Evolutionary conservation across 2,113 vertebrate species (phyloP).

Genomic region (Strigops habroptila): DNA sequence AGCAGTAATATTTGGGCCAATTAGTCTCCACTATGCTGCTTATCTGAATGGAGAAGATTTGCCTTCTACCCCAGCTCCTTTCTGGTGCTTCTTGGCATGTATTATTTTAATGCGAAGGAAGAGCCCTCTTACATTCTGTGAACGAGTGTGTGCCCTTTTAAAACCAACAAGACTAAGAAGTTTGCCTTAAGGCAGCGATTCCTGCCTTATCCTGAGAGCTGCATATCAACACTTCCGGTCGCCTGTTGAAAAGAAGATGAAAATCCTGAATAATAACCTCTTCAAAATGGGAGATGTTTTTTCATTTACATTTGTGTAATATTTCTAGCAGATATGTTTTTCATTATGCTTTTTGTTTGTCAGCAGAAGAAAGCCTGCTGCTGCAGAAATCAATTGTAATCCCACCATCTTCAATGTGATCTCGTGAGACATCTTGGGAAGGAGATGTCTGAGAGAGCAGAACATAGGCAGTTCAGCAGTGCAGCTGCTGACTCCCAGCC

Average conservation of each 20-base stretch:
- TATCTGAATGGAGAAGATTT: neutral
- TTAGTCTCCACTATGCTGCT: neutral
- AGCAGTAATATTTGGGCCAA: neutral
- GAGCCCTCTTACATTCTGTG: neutral
- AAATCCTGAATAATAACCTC: neutral
- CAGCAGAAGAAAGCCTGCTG: neutral
- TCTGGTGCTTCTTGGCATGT: neutral
- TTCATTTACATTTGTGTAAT: neutral
- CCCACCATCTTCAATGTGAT: neutral
- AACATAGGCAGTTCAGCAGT: neutral
- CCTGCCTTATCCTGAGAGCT: neutral
- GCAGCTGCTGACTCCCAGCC: neutral
- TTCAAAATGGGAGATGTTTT: neutral
- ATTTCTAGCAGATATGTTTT: neutral
- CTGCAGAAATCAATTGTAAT: neutral
- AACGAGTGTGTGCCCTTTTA: neutral
- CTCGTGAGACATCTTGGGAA: neutral
- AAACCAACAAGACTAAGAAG: constrained; percentile 22
- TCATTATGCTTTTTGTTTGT: neutral
- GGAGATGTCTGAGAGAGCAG: neutral
- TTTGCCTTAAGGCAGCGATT: neutral
- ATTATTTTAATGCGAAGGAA: neutral
- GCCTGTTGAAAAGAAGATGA: neutral
- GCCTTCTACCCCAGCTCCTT: neutral
- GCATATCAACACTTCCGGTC: neutral